Evolutionary conservation across 2,888 invertebrate genomes (phyloP).

Genomic region (Neocrepidodera transversa): DNA sequence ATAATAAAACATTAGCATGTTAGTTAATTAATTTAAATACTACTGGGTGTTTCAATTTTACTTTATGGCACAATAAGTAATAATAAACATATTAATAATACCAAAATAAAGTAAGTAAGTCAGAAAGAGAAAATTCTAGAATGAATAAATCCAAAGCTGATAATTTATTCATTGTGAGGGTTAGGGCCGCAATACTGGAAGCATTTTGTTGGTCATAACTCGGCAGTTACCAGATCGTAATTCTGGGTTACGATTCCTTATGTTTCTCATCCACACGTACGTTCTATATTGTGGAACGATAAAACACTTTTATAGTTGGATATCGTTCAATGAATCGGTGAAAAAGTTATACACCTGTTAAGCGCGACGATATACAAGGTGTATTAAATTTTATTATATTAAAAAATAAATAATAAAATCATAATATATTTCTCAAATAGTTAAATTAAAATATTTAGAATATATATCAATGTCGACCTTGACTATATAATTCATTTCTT

Average conservation of each 20-base stretch:
- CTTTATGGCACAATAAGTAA: no score
- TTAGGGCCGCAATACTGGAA: conserved; percentile 49
- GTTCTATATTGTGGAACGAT: conserved; percentile 20
- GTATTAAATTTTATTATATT: no score
- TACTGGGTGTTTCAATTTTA: no score
- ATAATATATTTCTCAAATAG: no score
- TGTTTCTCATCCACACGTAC: conserved; percentile 25
- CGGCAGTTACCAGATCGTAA: conserved; percentile 58
- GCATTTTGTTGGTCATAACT: conserved; percentile 55
- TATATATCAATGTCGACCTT: no score
- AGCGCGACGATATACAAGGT: neutral
- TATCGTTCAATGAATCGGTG: conserved; percentile 20
- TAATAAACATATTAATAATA: no score
- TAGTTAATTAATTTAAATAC: no score
- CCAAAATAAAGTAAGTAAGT: neutral
- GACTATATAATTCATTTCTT: neutral
- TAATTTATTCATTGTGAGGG: conserved; percentile 43
- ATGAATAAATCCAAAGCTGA: conserved; percentile 22
- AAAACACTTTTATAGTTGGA: conserved; percentile 29
- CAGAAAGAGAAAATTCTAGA: neutral
- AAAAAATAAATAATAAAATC: no score
- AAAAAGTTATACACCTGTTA: conserved; percentile 20
- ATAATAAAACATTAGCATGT: no score
- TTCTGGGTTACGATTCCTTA: conserved; percentile 52
- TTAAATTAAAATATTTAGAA: no score